Base-by-base conservation (phyloP, 2,888 invertebrate genomes). In the Drosophila atripex region DNA sequence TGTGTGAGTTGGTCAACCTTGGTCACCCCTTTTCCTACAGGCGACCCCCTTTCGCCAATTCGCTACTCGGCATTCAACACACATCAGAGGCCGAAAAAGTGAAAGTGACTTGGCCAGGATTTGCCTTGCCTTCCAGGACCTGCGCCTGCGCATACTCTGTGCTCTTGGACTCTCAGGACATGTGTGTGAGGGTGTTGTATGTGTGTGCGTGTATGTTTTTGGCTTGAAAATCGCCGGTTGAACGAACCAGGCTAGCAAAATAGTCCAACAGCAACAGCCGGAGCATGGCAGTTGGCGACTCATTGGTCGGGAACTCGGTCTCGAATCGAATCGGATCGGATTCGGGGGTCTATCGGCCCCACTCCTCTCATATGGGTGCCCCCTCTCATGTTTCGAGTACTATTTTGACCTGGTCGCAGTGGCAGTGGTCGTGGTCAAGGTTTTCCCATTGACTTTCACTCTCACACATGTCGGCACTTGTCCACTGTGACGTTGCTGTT, bases 371-470 rank as follows among this genome's bases (percentile, higher is more conserved):
- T 3, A 18, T 3, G 39, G 30, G 18, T 16, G 35, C 45, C 47
- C 16, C 43, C 52, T 23, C 41, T 30, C 23, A 28, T 43, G 54
- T 57, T 50, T 51, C 38, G 45, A 71, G 78, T 53, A 73, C 86
- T 68, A 61, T 43, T 52, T 41, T 46, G 69, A 50, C 56, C 50
- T 60, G 46, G 45, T 46, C 51, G 46, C 45, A 47, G 46, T 43
- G 43, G 63, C 39, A 41, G 43, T 64, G 51, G 63, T 77, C 87
- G 84, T 90, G 90, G 91, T 90, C 90, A 90, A 90, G 90, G 90
- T 90, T 90, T 65, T 82, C 64, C 80, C 82, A 88, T 88, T 89
- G 89, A 90, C 90, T 90, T 90, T 90, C 90, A 89, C 89, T 90
- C 89, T 90, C 60, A 70, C 86, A 77, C 75, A 85, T 87, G 86